These are phyloP conservation scores for Hipparchia semele DNA, from an alignment of 2,888 invertebrate species.

Conservation along the genomic window DNA sequence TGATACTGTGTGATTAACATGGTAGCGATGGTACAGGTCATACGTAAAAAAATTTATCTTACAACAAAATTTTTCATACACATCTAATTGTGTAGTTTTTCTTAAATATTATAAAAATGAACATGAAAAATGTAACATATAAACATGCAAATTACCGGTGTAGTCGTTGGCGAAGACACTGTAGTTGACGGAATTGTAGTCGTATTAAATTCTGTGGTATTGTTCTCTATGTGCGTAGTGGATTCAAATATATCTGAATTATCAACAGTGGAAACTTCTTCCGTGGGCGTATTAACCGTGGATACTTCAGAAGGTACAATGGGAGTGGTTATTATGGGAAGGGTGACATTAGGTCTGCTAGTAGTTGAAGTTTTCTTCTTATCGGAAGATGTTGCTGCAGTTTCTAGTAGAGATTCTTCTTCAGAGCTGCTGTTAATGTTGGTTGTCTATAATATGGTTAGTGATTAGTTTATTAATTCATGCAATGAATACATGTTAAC, in stretches of 20 bases:
- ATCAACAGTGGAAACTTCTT: slow-evolving; percentile 6
- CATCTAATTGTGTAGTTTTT: too few species aligned
- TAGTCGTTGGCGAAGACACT: slow-evolving; percentile 28
- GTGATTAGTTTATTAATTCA: slow-evolving; percentile 35
- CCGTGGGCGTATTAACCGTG: slow-evolving; percentile 17
- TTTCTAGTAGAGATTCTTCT: slow-evolving; percentile 31
- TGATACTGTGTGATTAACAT: too few species aligned
- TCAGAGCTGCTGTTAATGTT: slow-evolving; percentile 43
- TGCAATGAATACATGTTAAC: slow-evolving; percentile 28
- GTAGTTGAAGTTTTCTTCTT: slow-evolving; percentile 5
- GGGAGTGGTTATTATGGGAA: slow-evolving; percentile 4
- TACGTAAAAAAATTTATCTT: too few species aligned
- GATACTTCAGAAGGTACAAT: slow-evolving; percentile 16
- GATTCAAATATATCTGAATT: slow-evolving; percentile 1
- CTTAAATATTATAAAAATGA: background rate
- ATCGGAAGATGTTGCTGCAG: background rate
- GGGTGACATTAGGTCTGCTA: background rate
- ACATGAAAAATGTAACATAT: too few species aligned
- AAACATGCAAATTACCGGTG: slow-evolving; percentile 39
- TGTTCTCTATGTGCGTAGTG: background rate
- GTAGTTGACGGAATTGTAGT: slow-evolving; percentile 31
- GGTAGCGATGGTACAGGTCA: too few species aligned
- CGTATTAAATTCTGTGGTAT: slow-evolving; percentile 8
- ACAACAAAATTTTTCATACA: too few species aligned
- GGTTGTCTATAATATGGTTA: slow-evolving; percentile 40